Evolutionary conservation across 2,797 vertebrate species (phyloP).

Genomic region (Diceros bicornis): DNA sequence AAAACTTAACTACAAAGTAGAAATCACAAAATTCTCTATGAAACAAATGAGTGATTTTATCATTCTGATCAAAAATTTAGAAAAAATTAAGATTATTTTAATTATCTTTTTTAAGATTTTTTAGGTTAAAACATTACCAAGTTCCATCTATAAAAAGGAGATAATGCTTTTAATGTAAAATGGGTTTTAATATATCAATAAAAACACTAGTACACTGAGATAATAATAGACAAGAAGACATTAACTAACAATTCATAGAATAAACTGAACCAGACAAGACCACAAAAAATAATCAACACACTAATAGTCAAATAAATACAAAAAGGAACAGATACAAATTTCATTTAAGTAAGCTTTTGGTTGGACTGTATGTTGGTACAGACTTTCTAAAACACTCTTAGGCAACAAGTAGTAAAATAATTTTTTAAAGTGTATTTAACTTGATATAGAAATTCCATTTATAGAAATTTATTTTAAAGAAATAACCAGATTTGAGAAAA

Average conservation of each 20-base stretch:
- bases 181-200: not conserved
- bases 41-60: not conserved
- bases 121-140: not conserved
- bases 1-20: not conserved
- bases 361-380: not conserved
- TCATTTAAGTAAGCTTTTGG: not conserved
- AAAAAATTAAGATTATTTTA: not conserved
- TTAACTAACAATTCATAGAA: not conserved
- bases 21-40: not conserved
- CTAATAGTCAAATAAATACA: not conserved
- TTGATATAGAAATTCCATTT: not conserved
- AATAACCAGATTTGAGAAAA: not conserved
- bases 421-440: not conserved
- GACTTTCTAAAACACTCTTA: not conserved
- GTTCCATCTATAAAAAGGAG: not conserved
- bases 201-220: not conserved
- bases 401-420: not conserved
- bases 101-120: not conserved
- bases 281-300: not conserved
- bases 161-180: not conserved
- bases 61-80: not conserved
- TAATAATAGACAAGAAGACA: not conserved
- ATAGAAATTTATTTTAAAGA: not conserved
- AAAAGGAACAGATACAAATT: not conserved
- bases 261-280: not conserved